Evolutionary conservation across 2,797 vertebrate species (phyloP).

Genomic region (Kryptopterus vitreolus): DNA sequence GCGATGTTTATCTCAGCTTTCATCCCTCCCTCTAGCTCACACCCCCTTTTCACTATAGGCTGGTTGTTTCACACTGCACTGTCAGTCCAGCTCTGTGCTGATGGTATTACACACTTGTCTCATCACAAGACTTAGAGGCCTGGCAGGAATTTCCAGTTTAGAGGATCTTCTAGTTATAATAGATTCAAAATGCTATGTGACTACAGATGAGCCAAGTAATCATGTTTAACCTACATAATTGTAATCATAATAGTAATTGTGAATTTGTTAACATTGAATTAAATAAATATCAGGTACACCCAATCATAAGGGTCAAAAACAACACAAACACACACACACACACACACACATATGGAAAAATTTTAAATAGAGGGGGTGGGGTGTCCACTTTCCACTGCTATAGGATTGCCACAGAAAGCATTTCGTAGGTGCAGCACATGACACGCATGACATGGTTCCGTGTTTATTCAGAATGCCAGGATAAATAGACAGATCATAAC

Average conservation of each 20-base stretch:
- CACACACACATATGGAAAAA: too few relatives aligned
- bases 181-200: neutral
- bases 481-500: neutral
- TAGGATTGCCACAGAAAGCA: neutral
- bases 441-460: neutral
- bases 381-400: neutral
- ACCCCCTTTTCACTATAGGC: slow-evolving; percentile 46
- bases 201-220: neutral
- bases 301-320: neutral
- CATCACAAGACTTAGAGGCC: slow-evolving; percentile 16
- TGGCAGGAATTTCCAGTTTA: slow-evolving; percentile 8
- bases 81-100: slow-evolving; percentile 14
- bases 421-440: neutral
- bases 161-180: neutral
- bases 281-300: neutral
- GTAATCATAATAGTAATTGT: neutral
- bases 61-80: slow-evolving; percentile 17
- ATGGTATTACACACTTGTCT: slow-evolving; percentile 38
- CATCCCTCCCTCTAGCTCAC: slow-evolving; percentile 37
- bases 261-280: neutral
- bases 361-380: too few relatives aligned
- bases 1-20: slow-evolving; percentile 55
- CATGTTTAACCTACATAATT: neutral
- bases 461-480: neutral
- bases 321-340: too few relatives aligned